phyloP scores from a whole-genome alignment of 2,113 vertebrate species.

The Rhabdomys dilectus region DNA sequence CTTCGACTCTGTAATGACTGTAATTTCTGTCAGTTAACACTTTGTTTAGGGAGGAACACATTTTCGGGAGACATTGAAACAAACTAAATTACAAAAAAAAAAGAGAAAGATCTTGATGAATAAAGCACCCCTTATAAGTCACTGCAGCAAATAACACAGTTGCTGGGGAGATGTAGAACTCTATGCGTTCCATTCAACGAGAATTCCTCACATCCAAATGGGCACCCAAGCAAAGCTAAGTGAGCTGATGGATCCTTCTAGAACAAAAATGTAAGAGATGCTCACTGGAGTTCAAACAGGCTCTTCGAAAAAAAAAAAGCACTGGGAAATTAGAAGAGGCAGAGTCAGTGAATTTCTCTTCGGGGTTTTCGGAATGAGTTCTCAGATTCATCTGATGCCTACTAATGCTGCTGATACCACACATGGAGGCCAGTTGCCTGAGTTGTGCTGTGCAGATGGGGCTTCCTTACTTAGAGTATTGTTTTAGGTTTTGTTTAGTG shows the following conservation, averaged over 20 bases:
- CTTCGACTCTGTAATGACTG: neutral
- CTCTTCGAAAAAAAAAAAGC: neutral
- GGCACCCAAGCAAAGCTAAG: neutral
- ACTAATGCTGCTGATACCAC: neutral
- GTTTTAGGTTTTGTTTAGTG: neutral
- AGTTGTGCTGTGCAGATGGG: neutral
- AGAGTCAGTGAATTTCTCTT: neutral
- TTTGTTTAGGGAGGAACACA: conserved; percentile 3
- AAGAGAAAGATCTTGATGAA: neutral
- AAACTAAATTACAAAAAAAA: neutral
- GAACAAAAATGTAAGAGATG: neutral
- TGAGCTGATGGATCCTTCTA: neutral
- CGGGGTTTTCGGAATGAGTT: neutral
- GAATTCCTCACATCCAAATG: neutral
- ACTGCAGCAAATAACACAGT: neutral
- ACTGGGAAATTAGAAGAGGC: neutral
- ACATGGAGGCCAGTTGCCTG: neutral
- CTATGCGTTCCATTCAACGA: neutral
- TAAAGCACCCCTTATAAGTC: neutral
- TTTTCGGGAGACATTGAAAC: neutral
- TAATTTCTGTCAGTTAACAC: conserved; percentile 5
- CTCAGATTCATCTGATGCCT: neutral
- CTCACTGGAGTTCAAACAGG: neutral
- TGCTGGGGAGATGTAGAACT: neutral
- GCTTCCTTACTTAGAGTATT: neutral